A percentile compares a stretch with the other conserved stretches of the same genome.
Conservation (phyloP, 2,797 vertebrate genomes). For the Distichodus sexfasciatus region DNA sequence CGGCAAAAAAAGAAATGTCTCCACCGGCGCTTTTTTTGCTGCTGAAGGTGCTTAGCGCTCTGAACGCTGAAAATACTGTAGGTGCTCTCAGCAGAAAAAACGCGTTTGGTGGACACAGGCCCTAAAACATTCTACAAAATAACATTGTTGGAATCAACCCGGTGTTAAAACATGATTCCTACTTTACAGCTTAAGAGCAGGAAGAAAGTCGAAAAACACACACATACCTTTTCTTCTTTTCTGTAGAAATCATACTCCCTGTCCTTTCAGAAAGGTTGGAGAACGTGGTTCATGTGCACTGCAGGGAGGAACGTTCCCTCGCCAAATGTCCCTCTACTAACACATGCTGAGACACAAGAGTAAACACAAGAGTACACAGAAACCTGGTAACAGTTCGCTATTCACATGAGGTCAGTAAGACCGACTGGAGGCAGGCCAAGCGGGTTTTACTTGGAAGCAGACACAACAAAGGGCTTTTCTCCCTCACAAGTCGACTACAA, state of each 20-base stretch:
- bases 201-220: not conserved
- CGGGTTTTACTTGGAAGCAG: conserved; percentile 22
- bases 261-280: conserved; percentile 13
- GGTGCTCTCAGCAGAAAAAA: no score
- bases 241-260: conserved; percentile 24
- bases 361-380: conserved; percentile 41
- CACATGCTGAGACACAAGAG: conserved; percentile 27
- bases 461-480: not conserved
- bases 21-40: no score
- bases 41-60: no score
- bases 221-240: conserved; percentile 47
- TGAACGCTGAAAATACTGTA: no score
- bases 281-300: not conserved
- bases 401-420: not conserved
- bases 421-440: not conserved
- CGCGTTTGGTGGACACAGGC: no score
- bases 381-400: conserved; percentile 30
- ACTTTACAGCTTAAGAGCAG: no score
- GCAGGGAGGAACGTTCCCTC: not conserved
- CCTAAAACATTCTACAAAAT: no score
- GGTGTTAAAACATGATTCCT: no score
- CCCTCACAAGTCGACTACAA: not conserved
- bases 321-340: conserved; percentile 26
- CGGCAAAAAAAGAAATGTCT: no score
- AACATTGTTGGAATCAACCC: no score